Evolutionary conservation across 2,113 vertebrate species (phyloP).

Genomic region (Oncorhynchus tshawytscha): DNA sequence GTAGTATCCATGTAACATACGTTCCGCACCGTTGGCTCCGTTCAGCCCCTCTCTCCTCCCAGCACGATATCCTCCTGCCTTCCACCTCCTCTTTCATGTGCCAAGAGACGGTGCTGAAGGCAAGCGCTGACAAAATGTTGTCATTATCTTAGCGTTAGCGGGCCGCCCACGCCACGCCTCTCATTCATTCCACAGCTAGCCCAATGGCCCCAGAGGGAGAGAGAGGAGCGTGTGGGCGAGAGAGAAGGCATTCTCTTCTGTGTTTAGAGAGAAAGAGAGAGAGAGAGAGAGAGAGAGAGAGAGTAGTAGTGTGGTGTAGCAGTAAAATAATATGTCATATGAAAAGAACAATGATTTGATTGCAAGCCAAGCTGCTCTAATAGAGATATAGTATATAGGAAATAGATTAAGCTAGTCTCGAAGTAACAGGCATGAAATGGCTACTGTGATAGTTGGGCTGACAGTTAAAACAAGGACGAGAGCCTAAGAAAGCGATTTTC

Average conservation of each 20-base stretch:
- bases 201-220: conserved; percentile 48
- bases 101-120: conserved; percentile 56
- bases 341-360: no score
- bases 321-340: no score
- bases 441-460: no score
- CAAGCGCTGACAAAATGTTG: conserved; percentile 59
- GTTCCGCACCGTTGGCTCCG: conserved; percentile 14
- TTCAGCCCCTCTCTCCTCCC: conserved; percentile 29
- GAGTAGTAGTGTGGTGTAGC: no score
- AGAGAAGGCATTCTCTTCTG: conserved; percentile 17
- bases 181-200: conserved; percentile 66
- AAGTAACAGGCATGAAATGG: no score
- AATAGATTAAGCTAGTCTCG: no score
- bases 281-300: not conserved
- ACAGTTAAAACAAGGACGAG: no score
- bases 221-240: conserved; percentile 49
- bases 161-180: conserved; percentile 58
- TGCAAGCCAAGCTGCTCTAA: no score
- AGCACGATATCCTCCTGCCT: conserved; percentile 29
- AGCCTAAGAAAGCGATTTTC: no score
- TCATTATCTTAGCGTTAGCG: conserved; percentile 65
- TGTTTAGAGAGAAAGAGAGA: not conserved
- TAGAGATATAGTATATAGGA: no score
- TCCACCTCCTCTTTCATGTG: conserved; percentile 48
- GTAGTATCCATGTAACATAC: conserved; percentile 22